A percentile compares a stretch with the other conserved stretches of the same genome.
Conservation (phyloP, 2,797 vertebrate genomes). For the Rallus crepitans region DNA sequence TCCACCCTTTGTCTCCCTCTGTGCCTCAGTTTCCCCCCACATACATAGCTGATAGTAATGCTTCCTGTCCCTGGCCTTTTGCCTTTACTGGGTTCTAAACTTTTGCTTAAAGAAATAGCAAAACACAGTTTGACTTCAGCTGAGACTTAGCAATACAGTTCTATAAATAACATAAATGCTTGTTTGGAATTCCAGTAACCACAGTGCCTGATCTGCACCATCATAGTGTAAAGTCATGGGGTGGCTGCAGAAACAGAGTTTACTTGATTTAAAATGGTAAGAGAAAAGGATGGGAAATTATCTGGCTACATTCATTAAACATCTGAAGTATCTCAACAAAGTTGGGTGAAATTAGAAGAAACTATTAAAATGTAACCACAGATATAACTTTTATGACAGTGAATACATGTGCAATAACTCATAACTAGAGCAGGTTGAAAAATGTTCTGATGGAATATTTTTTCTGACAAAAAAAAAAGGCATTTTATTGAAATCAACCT, state of each 20-base stretch:
- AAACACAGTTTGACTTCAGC: not conserved
- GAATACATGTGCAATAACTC: not conserved
- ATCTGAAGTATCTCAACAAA: not conserved
- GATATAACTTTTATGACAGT: not conserved
- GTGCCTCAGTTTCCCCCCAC: not conserved
- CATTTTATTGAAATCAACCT: conserved; percentile 48
- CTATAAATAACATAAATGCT: not conserved
- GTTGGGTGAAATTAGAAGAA: conserved; percentile 38
- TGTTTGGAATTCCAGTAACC: not conserved
- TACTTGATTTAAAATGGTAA: not conserved
- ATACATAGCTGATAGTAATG: not conserved
- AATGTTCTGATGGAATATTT: conserved; percentile 20
- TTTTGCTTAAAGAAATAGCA: not conserved
- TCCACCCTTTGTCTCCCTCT: not conserved
- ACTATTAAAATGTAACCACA: conserved; percentile 21
- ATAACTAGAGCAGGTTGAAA: conserved; percentile 16
- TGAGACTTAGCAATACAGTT: not conserved
- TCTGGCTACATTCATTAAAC: not conserved
- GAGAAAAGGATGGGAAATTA: not conserved
- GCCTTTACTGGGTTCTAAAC: not conserved
- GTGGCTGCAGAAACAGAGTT: not conserved
- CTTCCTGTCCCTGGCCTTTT: not conserved
- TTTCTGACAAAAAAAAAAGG: conserved; percentile 11
- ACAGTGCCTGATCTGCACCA: not conserved
- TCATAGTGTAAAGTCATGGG: not conserved